Evolutionary conservation across 2,888 invertebrate species (phyloP).

Genomic region (Thera britannica): DNA sequence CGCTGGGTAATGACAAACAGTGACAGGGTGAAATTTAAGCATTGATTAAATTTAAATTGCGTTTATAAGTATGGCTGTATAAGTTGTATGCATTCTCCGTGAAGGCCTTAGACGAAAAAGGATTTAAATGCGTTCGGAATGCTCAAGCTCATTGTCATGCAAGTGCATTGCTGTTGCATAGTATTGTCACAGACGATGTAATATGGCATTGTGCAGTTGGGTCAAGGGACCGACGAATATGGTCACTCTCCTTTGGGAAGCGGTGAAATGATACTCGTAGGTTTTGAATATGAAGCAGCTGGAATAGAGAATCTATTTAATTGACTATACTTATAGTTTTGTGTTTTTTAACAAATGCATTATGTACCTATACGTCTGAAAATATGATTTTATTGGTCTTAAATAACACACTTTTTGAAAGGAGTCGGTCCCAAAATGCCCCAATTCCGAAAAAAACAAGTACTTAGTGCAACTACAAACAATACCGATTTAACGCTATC

Average conservation of each 20-base stretch:
- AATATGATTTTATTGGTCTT: no score
- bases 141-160: constrained; percentile 78
- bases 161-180: constrained; percentile 65
- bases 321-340: no score
- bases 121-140: constrained; percentile 59
- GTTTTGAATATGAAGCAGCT: constrained; percentile 34
- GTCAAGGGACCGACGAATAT: constrained; percentile 64
- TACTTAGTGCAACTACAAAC: neutral
- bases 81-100: constrained; percentile 29
- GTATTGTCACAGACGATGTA: constrained; percentile 44
- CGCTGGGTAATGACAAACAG: no score
- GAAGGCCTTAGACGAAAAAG: constrained; percentile 45
- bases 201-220: constrained; percentile 51
- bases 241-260: constrained; percentile 59
- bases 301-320: no score
- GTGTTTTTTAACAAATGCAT: no score
- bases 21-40: no score
- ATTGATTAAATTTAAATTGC: no score
- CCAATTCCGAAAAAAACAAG: neutral
- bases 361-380: no score
- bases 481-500: neutral
- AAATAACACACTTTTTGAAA: neutral
- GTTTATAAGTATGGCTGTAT: no score
- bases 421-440: no score
- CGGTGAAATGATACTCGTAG: constrained; percentile 28